Base-by-base conservation (phyloP, 2,113 vertebrate species). In the Equus quagga region DNA sequence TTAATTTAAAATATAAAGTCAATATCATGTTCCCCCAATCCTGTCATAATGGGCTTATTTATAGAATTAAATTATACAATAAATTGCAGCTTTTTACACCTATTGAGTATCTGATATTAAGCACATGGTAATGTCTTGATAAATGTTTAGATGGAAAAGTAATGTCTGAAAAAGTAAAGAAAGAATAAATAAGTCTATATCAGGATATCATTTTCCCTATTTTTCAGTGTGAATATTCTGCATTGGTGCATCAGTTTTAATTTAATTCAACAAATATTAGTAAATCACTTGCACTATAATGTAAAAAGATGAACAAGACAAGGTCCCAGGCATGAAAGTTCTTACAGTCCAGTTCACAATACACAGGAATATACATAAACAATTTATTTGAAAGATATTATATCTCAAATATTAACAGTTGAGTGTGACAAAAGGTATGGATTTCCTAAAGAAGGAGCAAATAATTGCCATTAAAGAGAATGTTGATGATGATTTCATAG, bases 191-290 rank as follows among this genome's bases (percentile, higher is more conserved):
- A 85, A 76, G 3, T 28, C 9, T 54, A 78, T 76, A 60, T 41
- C 1, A 80, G 21, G n/a, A n/a, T 19, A 67, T 67, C 31, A 76
- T 26, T 92, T 86, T 65, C 8, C 1, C n/a, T 75, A 46, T 64
- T 54, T 44, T 5, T 46, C 51, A 90, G 14, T 93, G 72, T 51
- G 28, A 76, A 44, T 8, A 65, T 46, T 95, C 56, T 70, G 7
- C 12, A 90, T 58, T 60, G 64, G 2, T 62, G 12, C 11, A 81
- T 78, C 23, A 33, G 3, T 78, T 94, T 79, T 88, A 33, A 91
- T 31, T 62, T 65, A 88, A 84, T 91, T 92, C 4, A 78, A 80
- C 33, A 92, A 73, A 80, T 70, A 95, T 23, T 65, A 49, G 79
- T 78, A 87, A 24, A 41, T 58, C 70, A 0, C 4, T 70, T 28